Percentiles rank a stretch among this genome's conserved stretches.
These are phyloP conservation scores for Halisarca cf. caerulea DNA, from an alignment of 37 sponge, comb jelly and placozoan species.

Conservation along the genomic window DNA sequence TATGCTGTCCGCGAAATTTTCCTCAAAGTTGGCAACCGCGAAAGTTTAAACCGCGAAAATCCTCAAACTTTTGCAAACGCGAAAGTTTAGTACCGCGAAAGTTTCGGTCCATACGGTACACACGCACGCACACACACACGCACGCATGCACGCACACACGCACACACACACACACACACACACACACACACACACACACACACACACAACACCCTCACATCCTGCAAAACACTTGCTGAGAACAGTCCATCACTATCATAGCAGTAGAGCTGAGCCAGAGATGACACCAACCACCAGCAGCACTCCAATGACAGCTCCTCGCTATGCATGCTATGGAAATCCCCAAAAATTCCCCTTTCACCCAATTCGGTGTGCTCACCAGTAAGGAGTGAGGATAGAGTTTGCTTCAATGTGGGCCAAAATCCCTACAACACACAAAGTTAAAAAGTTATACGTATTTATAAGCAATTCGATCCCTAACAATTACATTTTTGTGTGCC, in stretches of 20 bases:
- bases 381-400: neutral
- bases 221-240: neutral
- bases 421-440: neutral
- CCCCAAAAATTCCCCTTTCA: neutral
- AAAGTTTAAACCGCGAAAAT: no score
- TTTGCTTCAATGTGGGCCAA: neutral
- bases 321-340: neutral
- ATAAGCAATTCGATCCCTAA: no score
- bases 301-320: neutral
- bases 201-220: neutral
- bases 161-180: neutral
- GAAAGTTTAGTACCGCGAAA: no score
- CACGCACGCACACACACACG: no score
- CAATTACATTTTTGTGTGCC: no score
- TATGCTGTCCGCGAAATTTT: no score
- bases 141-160: no score
- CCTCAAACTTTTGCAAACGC: no score
- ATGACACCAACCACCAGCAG: constrained; percentile 31
- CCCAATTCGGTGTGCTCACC: neutral
- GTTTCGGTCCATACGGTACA: no score
- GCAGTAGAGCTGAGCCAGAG: constrained; percentile 22
- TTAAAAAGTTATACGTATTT: no score
- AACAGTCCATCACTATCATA: neutral
- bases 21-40: no score
- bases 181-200: neutral